These are phyloP conservation scores for Morpho achilles DNA, from an alignment of 2,888 invertebrate species.

Conservation along the genomic window DNA sequence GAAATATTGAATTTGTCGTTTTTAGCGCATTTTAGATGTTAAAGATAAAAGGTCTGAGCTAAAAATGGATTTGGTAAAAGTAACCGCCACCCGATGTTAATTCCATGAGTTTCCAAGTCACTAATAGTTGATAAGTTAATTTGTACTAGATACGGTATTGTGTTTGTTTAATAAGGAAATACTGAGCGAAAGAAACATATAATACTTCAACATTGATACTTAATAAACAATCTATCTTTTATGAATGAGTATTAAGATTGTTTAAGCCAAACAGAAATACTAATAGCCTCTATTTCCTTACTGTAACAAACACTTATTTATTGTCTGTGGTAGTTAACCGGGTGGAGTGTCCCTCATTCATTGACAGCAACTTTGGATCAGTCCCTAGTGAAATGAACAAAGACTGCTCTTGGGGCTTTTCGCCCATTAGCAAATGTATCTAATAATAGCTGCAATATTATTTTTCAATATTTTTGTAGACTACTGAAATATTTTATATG, in stretches of 20 bases:
- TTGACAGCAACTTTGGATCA: not conserved
- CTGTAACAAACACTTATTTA: too few species aligned
- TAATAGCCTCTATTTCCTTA: too few species aligned
- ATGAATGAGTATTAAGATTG: too few species aligned
- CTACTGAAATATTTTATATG: slow-evolving; percentile 26
- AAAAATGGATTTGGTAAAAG: slow-evolving; percentile 2
- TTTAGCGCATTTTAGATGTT: slow-evolving; percentile 16
- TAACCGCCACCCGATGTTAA: not conserved
- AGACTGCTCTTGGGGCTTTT: slow-evolving; percentile 7
- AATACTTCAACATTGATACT: not conserved
- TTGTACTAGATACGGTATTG: not conserved
- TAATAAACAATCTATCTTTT: too few species aligned
- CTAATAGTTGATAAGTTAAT: not conserved
- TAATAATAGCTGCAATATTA: slow-evolving; percentile 11
- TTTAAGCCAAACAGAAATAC: too few species aligned
- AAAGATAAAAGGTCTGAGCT: slow-evolving; percentile 9
- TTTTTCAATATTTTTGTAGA: slow-evolving; percentile 11
- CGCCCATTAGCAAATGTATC: slow-evolving; percentile 2
- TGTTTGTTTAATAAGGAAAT: not conserved
- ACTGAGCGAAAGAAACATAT: not conserved
- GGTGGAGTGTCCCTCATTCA: not conserved
- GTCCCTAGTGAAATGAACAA: slow-evolving; percentile 2
- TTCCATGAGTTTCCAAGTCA: not conserved
- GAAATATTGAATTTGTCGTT: slow-evolving; percentile 29
- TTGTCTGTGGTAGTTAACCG: not conserved